Evolutionary conservation across 1,140 invertebrate genomes (phyloP).

Genomic region (Cydia amplana): DNA sequence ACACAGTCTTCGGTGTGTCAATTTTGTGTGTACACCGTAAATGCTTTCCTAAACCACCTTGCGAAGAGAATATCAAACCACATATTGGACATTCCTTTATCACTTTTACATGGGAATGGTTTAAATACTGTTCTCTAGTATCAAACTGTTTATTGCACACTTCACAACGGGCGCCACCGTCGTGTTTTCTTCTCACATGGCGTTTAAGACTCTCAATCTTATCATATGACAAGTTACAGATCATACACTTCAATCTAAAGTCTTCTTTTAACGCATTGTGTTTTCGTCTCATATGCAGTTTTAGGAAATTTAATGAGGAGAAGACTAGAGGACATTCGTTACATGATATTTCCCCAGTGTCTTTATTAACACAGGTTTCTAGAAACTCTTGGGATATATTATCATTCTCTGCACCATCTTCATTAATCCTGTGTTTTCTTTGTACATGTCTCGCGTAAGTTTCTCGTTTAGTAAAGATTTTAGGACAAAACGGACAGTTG

Average conservation of each 20-base stretch:
- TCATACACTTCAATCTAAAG: conserved; percentile 66
- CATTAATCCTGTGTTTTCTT: conserved; percentile 62
- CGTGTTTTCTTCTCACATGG: conserved; percentile 69
- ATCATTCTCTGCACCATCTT: conserved; percentile 48
- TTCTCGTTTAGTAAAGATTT: conserved; percentile 65
- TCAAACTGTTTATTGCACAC: conserved; percentile 69
- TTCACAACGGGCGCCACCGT: conserved; percentile 60
- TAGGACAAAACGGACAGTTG: conserved; percentile 68
- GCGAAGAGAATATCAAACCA: conserved; percentile 66
- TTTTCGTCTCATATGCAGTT: conserved; percentile 71
- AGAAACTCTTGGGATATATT: conserved; percentile 39
- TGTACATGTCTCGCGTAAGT: conserved; percentile 70
- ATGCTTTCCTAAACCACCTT: conserved; percentile 66
- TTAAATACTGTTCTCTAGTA: conserved; percentile 60
- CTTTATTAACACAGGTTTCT: conserved; percentile 49
- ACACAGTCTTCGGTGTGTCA: conserved; percentile 61
- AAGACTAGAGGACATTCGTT: conserved; percentile 67
- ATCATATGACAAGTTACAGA: conserved; percentile 70
- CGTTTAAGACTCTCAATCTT: conserved; percentile 71
- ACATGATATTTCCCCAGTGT: conserved; percentile 66
- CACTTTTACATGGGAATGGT: conserved; percentile 62
- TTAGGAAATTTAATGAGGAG: conserved; percentile 63
- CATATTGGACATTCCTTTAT: conserved; percentile 66
- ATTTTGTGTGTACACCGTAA: conserved; percentile 67
- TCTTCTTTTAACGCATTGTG: conserved; percentile 68